These are phyloP conservation scores for Odontamblyopus lacepedii DNA, from an alignment of 2,797 vertebrate genomes.

Conservation along the genomic window DNA sequence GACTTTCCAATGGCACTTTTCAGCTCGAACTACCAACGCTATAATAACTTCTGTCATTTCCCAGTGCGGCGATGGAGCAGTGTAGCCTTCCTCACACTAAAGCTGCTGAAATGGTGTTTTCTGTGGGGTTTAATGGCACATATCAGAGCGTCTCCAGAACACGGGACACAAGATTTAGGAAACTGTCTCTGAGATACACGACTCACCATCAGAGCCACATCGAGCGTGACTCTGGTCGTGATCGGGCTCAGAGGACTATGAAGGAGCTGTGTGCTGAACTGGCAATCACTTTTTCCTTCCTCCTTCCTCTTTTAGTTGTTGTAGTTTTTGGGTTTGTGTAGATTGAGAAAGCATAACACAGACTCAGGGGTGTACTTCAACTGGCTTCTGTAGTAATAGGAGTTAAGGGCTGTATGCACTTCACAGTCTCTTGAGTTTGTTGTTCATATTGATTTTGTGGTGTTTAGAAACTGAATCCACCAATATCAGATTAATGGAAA, in stretches of 20 bases:
- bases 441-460: neutral
- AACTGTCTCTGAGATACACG: neutral
- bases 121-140: conserved; percentile 1
- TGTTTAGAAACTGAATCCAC: too few species aligned
- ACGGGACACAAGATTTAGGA: neutral
- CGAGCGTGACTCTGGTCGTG: conserved; percentile 32
- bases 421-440: neutral
- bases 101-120: conserved; percentile 13
- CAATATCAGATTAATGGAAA: too few species aligned
- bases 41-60: neutral
- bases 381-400: neutral
- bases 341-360: neutral
- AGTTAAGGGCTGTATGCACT: neutral
- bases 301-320: conserved; percentile 6
- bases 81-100: neutral
- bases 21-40: neutral
- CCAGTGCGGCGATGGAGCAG: neutral
- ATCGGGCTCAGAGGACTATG: conserved; percentile 20
- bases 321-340: neutral
- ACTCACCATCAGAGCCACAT: conserved; percentile 19
- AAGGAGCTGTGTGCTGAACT: conserved; percentile 39
- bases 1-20: neutral
- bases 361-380: neutral
- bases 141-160: neutral
- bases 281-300: conserved; percentile 22